A percentile compares a stretch with the other conserved stretches of the same genome.
Evolutionary conservation across 2,888 invertebrate genomes (phyloP).

Genomic region (Tromatobia lineatoria): DNA sequence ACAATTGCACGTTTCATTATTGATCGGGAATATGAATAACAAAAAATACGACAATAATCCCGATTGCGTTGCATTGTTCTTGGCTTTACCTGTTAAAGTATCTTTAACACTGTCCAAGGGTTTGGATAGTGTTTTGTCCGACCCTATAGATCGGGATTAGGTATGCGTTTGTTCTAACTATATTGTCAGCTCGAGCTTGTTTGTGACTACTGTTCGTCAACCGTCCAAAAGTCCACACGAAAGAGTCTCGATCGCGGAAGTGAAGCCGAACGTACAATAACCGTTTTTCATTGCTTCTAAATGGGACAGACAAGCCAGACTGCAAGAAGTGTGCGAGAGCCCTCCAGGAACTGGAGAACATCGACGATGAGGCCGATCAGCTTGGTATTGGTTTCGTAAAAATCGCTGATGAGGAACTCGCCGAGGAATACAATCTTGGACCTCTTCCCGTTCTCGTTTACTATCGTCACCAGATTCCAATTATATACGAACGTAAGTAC

Average conservation of each 20-base stretch:
- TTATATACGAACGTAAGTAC: conserved; percentile 95
- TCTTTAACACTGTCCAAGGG: too few species aligned
- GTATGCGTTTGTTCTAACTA: conserved; percentile 2
- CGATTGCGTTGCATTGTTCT: conserved; percentile 24
- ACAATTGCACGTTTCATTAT: conserved; percentile 40
- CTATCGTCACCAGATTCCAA: conserved; percentile 97
- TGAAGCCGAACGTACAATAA: conserved; percentile 59
- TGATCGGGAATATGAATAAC: conserved; percentile 29
- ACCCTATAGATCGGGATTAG: neutral
- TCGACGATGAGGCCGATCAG: conserved; percentile 97
- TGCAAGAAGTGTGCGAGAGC: conserved; percentile 97
- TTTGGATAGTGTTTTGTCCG: neutral
- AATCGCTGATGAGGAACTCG: conserved; percentile 95
- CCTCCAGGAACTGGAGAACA: conserved; percentile 96
- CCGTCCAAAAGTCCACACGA: conserved; percentile 6
- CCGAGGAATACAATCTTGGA: conserved; percentile 97
- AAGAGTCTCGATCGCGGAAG: conserved; percentile 2
- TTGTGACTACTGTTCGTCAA: conserved; percentile 20
- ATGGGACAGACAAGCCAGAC: conserved; percentile 94
- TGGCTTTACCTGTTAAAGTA: conserved; percentile 11
- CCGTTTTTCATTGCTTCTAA: conserved; percentile 76
- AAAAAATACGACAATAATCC: conserved; percentile 22
- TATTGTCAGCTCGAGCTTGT: conserved; percentile 2
- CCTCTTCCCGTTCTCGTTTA: conserved; percentile 95
- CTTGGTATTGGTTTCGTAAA: conserved; percentile 97